Base-by-base conservation (phyloP, 2,113 vertebrate species). In the Fregetta grallaria region DNA sequence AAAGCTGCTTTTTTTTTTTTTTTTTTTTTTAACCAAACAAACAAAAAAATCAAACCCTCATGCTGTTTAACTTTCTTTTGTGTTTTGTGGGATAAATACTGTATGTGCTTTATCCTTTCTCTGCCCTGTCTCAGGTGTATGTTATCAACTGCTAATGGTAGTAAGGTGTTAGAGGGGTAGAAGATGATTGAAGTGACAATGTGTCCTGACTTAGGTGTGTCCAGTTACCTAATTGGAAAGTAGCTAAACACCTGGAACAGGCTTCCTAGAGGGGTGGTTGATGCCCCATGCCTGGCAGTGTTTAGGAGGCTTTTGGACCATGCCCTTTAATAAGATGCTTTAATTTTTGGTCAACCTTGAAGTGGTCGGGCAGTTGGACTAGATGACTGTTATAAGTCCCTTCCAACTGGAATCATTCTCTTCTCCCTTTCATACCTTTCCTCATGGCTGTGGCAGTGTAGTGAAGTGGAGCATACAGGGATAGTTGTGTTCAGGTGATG, bases 401-500 rank as follows among this genome's bases (percentile, higher is more conserved):
- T 71, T 82, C 27, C 22, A 49, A 3, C 26, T 26, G 17, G 14
- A 42, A 32, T 78, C 3, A 1, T 7, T 58, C 10, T n/a, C 11
- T 18, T 40, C 14, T 75, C 44, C 18, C 13, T 71, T 38, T 29
- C 12, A 4, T 11, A 29, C 18, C 13, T 80, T 62, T n/a, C 4
- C 59, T 38, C 1, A 1, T 10, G 47, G 13, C 47, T 74, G 32
- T 53, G 45, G 19, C 25, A 42, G 36, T 1, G 1, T 0, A 8
- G 15, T 14, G 32, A 30, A 30, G 7, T 9, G 59, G n/a, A 25
- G 10, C 32, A 5, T 1, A 2, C 8, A 18, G 49, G 45, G 16
- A 6, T 8, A 25, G 34, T 1, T 25, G 34, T 12, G 29, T 50
- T 36, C 0, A 0, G 50, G 71, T 61, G 32, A 3, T 1, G 1